Base-by-base conservation (phyloP, 2,797 vertebrate genomes). In the Pitangus sulphuratus region DNA sequence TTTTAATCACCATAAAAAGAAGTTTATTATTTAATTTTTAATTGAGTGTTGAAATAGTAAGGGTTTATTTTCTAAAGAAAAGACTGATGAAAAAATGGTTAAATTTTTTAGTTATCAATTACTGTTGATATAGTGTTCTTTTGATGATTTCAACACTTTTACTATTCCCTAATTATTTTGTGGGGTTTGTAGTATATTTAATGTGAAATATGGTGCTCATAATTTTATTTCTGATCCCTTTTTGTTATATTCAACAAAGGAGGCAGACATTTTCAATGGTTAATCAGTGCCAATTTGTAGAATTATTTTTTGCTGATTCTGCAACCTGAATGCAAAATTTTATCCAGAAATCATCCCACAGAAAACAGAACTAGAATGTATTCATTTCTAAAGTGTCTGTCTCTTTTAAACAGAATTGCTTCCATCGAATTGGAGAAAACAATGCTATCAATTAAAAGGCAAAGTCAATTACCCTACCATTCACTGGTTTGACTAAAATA, bases 11-110 rank as follows among this genome's bases (percentile, higher is more conserved):
- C 45, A 24, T 60, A 31, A 69, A 84, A 85, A 94, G 12, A 65
- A 21, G 40, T 9, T 72, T 87, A 69, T 45, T 77, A 75, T 93
- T 95, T 89, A 87, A 95, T 87, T 91, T 15, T 33, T 79, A 91
- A 93, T 80, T 22, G 9, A 66, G 5, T 51, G 3, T 76, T 94
- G 62, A 92, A 89, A 75, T 35, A 28, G 4, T 47, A 61, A 25
- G 16, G 4, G 1, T 78, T 94, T 95, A 90, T 86, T 72, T 87
- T 68, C 33, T 53, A 70, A 54, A 48, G 22, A 91, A 89, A 66
- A 85, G 5, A 60, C 39, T 45, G 62, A 19, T 76, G 48, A 89
- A 89, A 87, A 89, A 78, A 75, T 44, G 0, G 2, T 11, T 74
- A 24, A 1, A 0, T 12, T 57, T 71, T 78, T 89, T 30, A 71